Conservation (phyloP, 2,888 invertebrate genomes). For the Maniola hyperantus region DNA sequence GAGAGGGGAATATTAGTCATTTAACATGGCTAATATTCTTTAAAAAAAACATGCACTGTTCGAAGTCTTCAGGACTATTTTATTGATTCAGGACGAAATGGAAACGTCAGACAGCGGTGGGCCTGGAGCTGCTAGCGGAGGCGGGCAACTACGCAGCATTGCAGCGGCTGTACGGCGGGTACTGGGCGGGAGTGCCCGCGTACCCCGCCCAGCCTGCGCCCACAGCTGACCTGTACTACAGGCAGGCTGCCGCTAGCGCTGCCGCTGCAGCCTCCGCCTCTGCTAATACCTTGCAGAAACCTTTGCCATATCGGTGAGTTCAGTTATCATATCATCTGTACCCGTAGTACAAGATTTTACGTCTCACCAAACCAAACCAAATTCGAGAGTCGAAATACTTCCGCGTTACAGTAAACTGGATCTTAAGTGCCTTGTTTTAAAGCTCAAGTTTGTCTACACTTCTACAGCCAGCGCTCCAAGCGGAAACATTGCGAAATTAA, state of each 20-base stretch:
- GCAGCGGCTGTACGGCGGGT: constrained; percentile 94
- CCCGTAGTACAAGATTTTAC: too few species aligned
- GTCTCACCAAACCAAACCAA: too few species aligned
- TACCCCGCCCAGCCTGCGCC: constrained; percentile 87
- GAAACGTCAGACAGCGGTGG: constrained; percentile 99
- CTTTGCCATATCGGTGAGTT: constrained; percentile 88
- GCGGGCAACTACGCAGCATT: constrained; percentile 99
- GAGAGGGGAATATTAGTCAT: too few species aligned
- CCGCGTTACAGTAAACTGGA: too few species aligned
- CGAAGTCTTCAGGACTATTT: background rate
- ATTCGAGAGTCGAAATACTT: too few species aligned
- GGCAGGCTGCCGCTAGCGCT: constrained; percentile 91
- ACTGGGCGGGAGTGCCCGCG: constrained; percentile 86
- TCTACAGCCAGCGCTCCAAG: too few species aligned
- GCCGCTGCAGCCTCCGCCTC: constrained; percentile 80
- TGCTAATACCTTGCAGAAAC: constrained; percentile 91
- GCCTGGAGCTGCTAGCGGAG: constrained; percentile 97
- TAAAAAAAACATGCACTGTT: too few species aligned
- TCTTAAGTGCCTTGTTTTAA: too few species aligned
- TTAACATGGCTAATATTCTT: too few species aligned
- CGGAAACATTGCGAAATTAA: too few species aligned
- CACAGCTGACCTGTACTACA: constrained; percentile 90
- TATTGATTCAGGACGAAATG: constrained; percentile 93
- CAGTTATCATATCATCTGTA: background rate
- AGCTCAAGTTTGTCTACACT: too few species aligned